Evolutionary conservation across 2,797 vertebrate genomes (phyloP).

Genomic region (Ptychobarbus kaznakovi): DNA sequence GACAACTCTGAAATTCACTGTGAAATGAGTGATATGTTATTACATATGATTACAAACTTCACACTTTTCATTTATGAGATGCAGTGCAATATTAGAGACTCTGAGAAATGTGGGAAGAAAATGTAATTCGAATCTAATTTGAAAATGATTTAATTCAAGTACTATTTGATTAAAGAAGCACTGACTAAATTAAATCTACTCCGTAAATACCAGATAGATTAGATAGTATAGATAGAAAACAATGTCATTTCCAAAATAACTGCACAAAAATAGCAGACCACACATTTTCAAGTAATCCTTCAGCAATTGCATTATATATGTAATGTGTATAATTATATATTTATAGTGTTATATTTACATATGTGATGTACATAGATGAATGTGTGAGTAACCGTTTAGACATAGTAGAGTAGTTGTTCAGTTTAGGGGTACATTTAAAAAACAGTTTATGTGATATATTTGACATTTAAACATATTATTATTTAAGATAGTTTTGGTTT

Average conservation of each 20-base stretch:
- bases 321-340: too few relatives aligned
- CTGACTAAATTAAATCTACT: neutral
- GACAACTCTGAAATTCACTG: slow-evolving; percentile 85
- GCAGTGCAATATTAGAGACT: neutral
- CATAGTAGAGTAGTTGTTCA: too few relatives aligned
- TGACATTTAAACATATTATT: neutral
- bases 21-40: neutral
- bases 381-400: neutral
- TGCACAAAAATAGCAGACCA: too few relatives aligned
- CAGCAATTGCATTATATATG: too few relatives aligned
- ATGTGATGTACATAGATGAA: too few relatives aligned
- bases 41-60: neutral
- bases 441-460: neutral
- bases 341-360: too few relatives aligned
- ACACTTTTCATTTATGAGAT: neutral
- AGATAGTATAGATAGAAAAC: neutral
- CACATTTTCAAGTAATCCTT: too few relatives aligned
- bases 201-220: neutral
- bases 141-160: neutral
- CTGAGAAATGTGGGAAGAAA: neutral
- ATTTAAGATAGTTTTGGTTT: neutral
- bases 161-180: neutral
- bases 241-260: too few relatives aligned
- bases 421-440: too few relatives aligned
- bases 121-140: neutral